Conservation (phyloP, 2,797 vertebrate species). For the Ceyx erithaca region DNA sequence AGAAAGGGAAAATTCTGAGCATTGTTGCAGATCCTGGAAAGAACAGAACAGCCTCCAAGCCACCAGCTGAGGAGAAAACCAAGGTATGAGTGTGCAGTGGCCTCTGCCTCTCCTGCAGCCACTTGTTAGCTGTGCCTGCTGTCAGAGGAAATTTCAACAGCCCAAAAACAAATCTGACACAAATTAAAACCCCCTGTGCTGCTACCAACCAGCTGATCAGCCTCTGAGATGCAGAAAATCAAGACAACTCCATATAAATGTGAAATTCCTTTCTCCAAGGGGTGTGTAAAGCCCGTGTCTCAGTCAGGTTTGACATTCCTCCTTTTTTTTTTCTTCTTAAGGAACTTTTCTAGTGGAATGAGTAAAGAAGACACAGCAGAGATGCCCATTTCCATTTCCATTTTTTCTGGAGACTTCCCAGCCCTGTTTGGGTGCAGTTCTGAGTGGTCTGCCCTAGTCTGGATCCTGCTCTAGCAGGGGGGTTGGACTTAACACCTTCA, state of each 20-base stretch:
- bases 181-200: neutral
- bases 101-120: neutral
- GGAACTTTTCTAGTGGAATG: neutral
- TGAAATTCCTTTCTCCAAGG: neutral
- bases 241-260: neutral
- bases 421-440: too few species aligned
- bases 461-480: too few species aligned
- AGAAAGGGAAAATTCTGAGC: neutral
- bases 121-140: neutral
- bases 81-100: neutral
- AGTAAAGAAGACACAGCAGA: neutral
- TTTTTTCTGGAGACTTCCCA: too few species aligned
- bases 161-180: neutral
- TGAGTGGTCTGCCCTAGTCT: too few species aligned
- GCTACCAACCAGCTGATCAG: neutral
- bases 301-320: neutral
- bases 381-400: neutral
- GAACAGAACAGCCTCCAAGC: neutral
- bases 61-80: neutral
- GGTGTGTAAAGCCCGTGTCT: neutral
- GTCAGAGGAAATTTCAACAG: neutral
- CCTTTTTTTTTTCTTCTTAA: neutral
- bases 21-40: neutral
- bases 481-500: too few species aligned
- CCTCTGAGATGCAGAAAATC: too few species aligned